Base-by-base conservation (phyloP, 2,113 vertebrate species). In the Ceyx margarethae region DNA sequence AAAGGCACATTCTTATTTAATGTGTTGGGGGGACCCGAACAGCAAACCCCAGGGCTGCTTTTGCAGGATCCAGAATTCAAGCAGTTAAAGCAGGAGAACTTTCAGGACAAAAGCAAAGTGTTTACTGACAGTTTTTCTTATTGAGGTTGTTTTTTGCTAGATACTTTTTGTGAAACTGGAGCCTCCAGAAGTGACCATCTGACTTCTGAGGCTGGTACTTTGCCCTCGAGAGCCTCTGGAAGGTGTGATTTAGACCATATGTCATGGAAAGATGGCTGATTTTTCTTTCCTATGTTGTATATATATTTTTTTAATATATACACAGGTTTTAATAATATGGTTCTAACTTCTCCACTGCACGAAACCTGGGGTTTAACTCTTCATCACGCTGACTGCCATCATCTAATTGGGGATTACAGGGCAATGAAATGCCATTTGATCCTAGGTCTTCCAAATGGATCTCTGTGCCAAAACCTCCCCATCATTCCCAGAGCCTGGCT, bases 381-480 rank as follows among this genome's bases (percentile, higher is more conserved):
- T 53, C 53, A 28, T 21, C 13, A 76, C 58, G 11, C 21, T 54
- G 35, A 67, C 48, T 72, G n/a, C 57, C 84, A 42, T 76, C 26
- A 14, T 85, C 65, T 65, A 87, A 76, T 37, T 0, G 0, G 28
- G 48, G 29, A 72, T 92, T 91, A 81, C 57, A 21, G 57, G 54
- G 50, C 71, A 73, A 69, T 89, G 79, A 93, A 94, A 79, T 25
- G 29, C 10, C 23, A 81, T 76, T 93, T 81, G 66, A 76, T 81
- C 45, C 66, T 78, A 81, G 48, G 56, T 54, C 45, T 93, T 84
- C 84, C 40, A 81, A 89, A 81, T 2, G 46, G 31, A 31, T 14
- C 33, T 61, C 69, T 17, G 54, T 85, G 81, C 54, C 91, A 96
- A 91, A 76, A 66, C 33, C 26, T 89, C 54, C 50, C 40, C 22